Base-by-base conservation (phyloP, 2,888 invertebrate species). In the Anaspis maculata region DNA sequence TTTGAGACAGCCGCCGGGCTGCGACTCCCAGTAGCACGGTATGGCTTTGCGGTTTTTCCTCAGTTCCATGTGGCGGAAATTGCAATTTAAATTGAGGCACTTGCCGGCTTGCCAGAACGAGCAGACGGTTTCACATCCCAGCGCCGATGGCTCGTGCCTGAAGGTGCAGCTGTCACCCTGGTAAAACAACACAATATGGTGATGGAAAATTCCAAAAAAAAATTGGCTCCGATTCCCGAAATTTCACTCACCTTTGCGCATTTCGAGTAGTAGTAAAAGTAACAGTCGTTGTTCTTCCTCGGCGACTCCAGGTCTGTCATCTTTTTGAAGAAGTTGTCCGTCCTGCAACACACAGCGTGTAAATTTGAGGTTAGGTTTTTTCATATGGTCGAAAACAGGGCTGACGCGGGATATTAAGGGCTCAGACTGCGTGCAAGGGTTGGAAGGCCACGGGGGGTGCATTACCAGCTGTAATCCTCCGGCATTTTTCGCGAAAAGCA, bases 11-110 rank as follows among this genome's bases (percentile, higher is more conserved):
- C 90, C 90, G 6, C 78, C 74, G 0, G 87, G 85, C 64, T 88
- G 87, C 45, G 73, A 77, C 67, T 89, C 89, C 85, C 86, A 90
- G 62, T 84, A 89, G 64, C 90, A 90, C 1, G 83, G 83, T 56
- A 85, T 86, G 45, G 74, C 76, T 66, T 82, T 80, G 44, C 87
- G 77, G 62, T 86, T 83, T 76, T 84, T 84, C 83, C 81, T 76
- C 45, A 87, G 71, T 64, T 85, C 83, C 86, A 88, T 88, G 63
- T 90, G 90, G 53, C 89, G 75, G 55, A 81, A 79, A 59, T 78
- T 81, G 66, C 90, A 90, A 49, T 78, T 76, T 52, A 77, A 76
- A 55, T 83, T 80, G 22, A 76, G 68, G 60, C 90, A 90, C 59
- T 78, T 80, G 47, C 86, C 86, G 61, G 83, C 80, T 59, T 81